Conservation (phyloP, 2,888 invertebrate species). For the Alloplasta piceator region DNA sequence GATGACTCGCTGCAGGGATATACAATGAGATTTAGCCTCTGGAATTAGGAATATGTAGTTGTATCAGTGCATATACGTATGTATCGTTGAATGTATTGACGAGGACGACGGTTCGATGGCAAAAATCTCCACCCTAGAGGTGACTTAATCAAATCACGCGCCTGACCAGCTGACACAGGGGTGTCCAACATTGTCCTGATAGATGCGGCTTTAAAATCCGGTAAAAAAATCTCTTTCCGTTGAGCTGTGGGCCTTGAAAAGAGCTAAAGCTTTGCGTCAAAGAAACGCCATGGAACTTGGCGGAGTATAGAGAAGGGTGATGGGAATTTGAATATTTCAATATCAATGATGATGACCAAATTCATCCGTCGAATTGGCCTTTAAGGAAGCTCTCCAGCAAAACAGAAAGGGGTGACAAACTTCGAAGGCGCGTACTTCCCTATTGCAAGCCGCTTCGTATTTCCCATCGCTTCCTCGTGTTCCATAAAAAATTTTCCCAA, state of each 20-base stretch:
- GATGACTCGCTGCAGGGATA: constrained; percentile 44
- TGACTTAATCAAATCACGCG: constrained; percentile 81
- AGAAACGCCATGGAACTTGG: constrained; percentile 48
- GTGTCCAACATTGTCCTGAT: constrained; percentile 76
- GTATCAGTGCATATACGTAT: constrained; percentile 24
- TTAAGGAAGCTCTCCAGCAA: not conserved
- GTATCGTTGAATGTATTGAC: constrained; percentile 40
- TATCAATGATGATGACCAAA: not conserved
- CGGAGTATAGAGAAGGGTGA: constrained; percentile 5
- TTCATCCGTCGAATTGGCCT: not conserved
- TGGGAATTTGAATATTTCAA: not conserved
- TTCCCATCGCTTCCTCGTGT: constrained; percentile 6
- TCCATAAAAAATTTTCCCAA: not conserved
- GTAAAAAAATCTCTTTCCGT: constrained; percentile 47
- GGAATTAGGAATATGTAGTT: constrained; percentile 18
- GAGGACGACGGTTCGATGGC: constrained; percentile 73
- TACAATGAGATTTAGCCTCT: constrained; percentile 44
- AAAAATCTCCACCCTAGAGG: constrained; percentile 78
- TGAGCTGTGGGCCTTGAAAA: constrained; percentile 11
- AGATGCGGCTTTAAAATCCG: constrained; percentile 68
- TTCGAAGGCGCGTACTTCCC: constrained; percentile 16
- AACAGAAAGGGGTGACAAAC: not conserved
- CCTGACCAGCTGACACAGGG: constrained; percentile 75
- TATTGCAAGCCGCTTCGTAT: not conserved
- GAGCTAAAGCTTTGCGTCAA: constrained; percentile 45